phyloP scores from a whole-genome alignment of 2,797 vertebrate genomes.

The Sebastes minor region DNA sequence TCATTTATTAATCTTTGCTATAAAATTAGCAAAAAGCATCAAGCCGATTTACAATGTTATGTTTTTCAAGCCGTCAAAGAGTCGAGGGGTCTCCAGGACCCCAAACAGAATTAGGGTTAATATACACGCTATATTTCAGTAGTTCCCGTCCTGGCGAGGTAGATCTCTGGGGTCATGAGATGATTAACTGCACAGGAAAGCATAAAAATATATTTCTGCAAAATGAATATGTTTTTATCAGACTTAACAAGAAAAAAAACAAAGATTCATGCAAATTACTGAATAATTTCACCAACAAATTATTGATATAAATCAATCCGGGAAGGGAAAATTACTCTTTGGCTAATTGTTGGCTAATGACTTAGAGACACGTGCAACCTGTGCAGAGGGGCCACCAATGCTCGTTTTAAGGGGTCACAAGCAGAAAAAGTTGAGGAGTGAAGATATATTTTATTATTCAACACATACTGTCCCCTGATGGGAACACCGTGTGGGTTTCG shows the following conservation, averaged over 20 bases:
- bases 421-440: neutral
- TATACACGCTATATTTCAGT: neutral
- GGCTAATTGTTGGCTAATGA: neutral
- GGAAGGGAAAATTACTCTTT: neutral
- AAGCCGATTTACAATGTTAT: neutral
- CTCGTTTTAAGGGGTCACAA: neutral
- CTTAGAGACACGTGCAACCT: neutral
- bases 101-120: neutral
- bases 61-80: too few species aligned
- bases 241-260: neutral
- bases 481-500: slow-evolving; percentile 21
- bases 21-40: neutral
- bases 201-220: neutral
- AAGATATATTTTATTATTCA: slow-evolving; percentile 15
- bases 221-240: neutral
- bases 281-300: neutral
- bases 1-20: neutral
- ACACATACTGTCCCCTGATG: neutral
- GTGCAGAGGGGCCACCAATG: neutral
- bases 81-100: too few species aligned
- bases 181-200: neutral
- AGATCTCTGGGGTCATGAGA: neutral
- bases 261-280: neutral
- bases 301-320: neutral
- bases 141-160: neutral